Base-by-base conservation (phyloP, 2,888 invertebrate genomes). In the Dasypogon diadema region DNA sequence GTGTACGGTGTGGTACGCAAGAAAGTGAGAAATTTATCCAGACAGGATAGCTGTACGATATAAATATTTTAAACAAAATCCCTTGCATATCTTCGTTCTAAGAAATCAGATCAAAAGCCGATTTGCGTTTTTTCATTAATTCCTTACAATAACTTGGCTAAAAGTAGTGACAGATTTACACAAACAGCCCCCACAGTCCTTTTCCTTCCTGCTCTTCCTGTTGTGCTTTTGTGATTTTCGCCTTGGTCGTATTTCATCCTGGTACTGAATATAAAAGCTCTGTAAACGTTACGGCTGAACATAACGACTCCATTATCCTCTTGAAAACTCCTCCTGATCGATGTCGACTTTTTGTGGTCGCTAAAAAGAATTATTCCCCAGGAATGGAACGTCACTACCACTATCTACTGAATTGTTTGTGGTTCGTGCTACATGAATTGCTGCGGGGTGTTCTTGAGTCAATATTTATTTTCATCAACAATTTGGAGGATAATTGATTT, bases 251-350 rank as follows among this genome's bases (percentile, higher is more conserved):
- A 51, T 51, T 51, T 51, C 51, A 51, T 51, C 18, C 42, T 18
- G 18, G 21, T 51, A 51, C 18, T 51, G 51, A 51, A 51, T 51
- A 51, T 21, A 51, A 51, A 51, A 51, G 51, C 21, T 5, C 18
- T 21, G 51, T 51, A 51, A 51, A 51, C 51, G 51, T 51, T 18
- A 51, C 18, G 51, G 51, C 18, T 16, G 51, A 51, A 51, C 51
- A 51, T 51, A 51, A 51, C 51, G 51, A 51, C 51, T 16, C 51
- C 51, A 51, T 51, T 51, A 51, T 51, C 18, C 51, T 51, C 51
- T 51, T 51, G 51, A 51, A 51, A 51, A 51, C 51, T 51, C 51
- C 51, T 16, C 51, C 51, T 51, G 51, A 51, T 51, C 51, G 51
- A 51, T 51, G 51, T 51, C 8, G n/a, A 51, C 16, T 51, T 51